Evolutionary conservation across 2,888 invertebrate genomes (phyloP), one percentile per base, ranked within the genome.

Genomic region (Hirtodrosophila trivittata): DNA sequence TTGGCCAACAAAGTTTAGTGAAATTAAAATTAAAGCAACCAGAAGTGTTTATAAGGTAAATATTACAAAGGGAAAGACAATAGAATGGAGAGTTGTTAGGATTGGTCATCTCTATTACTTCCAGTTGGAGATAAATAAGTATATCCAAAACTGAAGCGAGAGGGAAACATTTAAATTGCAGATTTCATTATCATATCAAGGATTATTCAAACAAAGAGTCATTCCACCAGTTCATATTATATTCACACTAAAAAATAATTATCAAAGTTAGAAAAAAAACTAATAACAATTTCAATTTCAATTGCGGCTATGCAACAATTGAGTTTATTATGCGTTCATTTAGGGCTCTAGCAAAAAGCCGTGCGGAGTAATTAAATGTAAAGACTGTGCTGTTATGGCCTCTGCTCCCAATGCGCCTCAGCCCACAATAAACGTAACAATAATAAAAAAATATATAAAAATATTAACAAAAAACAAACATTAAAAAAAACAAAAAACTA

Each of bases 321-420:
- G 50, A 39, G 49, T 41, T 50, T 55, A 58, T 64, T 51, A 65
- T 70, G 49, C 66, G 56, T 65, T 25, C 46, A 37, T 37, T 65
- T 38, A 51, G 35, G 55, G 25, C 45, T 30, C 32, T 43, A 52
- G 37, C 59, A 63, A 69, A 73, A 54, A 49, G 69, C 58, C 57
- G 38, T 46, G 83, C 75, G 75, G 69, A 66, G 65, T 77, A 86
- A 86, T 82, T 81, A 84, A 82, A 86, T 68, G 56, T 77, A 60
- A 77, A 86, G 58, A 56, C 65, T 58, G 65, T 63, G 66, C 67
- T 77, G 64, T 86, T 86, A 81, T 59, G 65, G 67, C 62, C 86
- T 51, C 64, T 71, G 77, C 66, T 75, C 69, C 76, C 75, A 85
- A 82, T 75, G 75, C 50, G 68, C 38, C 35, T 49, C 64, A 55